phyloP scores from a whole-genome alignment of 1,140 invertebrate genomes.

The Tribolium castaneum region DNA sequence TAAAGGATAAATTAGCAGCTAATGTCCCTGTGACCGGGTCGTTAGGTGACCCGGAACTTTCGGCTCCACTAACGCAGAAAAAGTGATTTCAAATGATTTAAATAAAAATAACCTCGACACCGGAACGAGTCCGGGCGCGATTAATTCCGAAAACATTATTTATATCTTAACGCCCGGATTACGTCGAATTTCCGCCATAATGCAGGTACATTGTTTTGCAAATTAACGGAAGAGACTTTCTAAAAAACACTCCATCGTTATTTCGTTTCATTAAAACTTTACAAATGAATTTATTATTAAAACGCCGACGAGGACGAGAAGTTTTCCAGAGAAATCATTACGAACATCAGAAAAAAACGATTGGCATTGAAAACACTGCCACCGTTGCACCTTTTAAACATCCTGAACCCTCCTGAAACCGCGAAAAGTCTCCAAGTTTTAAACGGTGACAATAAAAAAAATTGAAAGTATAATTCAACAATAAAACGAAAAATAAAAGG shows the following conservation, averaged over 20 bases:
- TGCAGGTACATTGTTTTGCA: conserved; percentile 12
- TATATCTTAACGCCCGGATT: conserved; percentile 26
- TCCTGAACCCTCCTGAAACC: conserved; percentile 1
- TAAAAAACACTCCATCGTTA: conserved; percentile 12
- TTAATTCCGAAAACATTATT: conserved; percentile 5
- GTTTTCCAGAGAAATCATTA: background rate
- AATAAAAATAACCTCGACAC: background rate
- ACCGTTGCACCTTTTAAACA: conserved; percentile 23
- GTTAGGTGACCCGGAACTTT: conserved; percentile 1
- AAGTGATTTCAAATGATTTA: background rate
- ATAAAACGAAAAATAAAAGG: conserved; percentile 26
- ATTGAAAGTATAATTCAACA: conserved; percentile 23
- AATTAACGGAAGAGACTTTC: conserved; percentile 16
- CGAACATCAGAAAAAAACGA: conserved; percentile 17
- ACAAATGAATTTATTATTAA: conserved; percentile 30
- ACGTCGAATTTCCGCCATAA: conserved; percentile 2
- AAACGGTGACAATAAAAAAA: conserved; percentile 28
- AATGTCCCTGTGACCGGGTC: conserved; percentile 39
- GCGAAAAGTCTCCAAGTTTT: background rate
- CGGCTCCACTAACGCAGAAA: background rate
- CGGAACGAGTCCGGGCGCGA: background rate
- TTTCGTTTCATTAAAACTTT: conserved; percentile 26
- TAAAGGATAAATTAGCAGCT: conserved; percentile 42
- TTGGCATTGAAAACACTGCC: conserved; percentile 2
- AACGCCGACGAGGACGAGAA: background rate